Percentiles rank a stretch among this genome's conserved stretches.
Evolutionary conservation across 2,113 vertebrate species (phyloP).

Genomic region (Sturnira hondurensis): DNA sequence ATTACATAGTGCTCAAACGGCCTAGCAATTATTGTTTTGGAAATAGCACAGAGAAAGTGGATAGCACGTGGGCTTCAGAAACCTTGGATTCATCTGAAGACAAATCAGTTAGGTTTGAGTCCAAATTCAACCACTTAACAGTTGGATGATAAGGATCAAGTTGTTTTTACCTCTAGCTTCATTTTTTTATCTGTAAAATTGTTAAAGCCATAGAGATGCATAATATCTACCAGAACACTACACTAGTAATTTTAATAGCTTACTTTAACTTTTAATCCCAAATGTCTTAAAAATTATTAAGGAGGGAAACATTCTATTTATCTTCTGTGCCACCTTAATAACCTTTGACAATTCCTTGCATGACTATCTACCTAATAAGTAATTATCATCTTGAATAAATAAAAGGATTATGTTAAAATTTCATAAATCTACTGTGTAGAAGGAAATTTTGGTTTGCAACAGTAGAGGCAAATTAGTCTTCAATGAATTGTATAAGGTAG

Average conservation of each 20-base stretch:
- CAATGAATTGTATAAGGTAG: neutral
- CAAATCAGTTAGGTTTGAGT: neutral
- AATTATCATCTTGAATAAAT: neutral
- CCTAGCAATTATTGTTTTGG: neutral
- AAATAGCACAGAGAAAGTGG: neutral
- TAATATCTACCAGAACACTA: neutral
- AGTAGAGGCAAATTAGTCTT: neutral
- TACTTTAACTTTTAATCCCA: neutral
- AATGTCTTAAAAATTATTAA: neutral
- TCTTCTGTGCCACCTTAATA: neutral
- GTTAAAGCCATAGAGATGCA: neutral
- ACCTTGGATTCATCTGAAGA: neutral
- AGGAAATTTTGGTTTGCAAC: neutral
- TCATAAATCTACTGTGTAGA: neutral
- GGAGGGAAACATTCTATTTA: neutral
- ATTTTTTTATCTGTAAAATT: neutral
- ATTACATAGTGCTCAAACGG: neutral
- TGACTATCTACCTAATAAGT: neutral
- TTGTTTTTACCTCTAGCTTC: neutral
- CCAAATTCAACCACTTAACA: neutral
- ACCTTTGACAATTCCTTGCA: neutral
- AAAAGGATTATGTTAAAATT: neutral
- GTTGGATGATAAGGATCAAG: neutral
- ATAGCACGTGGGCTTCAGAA: neutral
- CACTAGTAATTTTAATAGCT: neutral